A percentile compares a stretch with the other conserved stretches of the same genome.
phyloP scores from a whole-genome alignment of 2,888 invertebrate species.

The Latrodectus elegans region DNA sequence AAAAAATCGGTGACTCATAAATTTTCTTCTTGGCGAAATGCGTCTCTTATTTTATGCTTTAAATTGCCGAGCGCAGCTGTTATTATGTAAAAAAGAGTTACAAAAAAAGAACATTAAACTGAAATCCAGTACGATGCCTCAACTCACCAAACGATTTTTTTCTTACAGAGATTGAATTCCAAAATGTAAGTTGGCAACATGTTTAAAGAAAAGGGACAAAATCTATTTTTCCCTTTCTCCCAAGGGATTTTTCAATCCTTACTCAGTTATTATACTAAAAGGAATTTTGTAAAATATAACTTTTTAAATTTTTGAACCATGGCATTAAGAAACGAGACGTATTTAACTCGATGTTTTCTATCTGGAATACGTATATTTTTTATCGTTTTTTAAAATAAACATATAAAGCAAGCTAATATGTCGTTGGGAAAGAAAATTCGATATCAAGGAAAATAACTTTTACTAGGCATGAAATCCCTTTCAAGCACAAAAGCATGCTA shows the following conservation, averaged over 20 bases:
- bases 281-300: conserved; percentile 1
- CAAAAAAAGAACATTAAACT: conserved; percentile 25
- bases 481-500: no score
- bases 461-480: no score
- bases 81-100: conserved; percentile 37
- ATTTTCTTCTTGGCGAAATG: not conserved
- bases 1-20: conserved; percentile 12
- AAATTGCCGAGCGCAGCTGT: conserved; percentile 32
- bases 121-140: conserved; percentile 11
- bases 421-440: conserved; percentile 26
- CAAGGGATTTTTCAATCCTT: not conserved
- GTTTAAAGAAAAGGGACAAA: conserved; percentile 15
- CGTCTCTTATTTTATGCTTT: conserved; percentile 19
- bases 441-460: conserved; percentile 26
- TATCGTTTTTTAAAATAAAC: not conserved
- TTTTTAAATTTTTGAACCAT: conserved; percentile 1
- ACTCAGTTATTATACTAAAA: conserved; percentile 16
- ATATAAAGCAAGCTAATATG: not conserved
- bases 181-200: conserved; percentile 16
- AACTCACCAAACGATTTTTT: conserved; percentile 14
- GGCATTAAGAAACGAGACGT: not conserved
- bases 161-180: conserved; percentile 28
- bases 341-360: conserved; percentile 9
- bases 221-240: conserved; percentile 6
- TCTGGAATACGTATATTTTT: not conserved